phyloP scores from a whole-genome alignment of 1,140 invertebrate genomes.

The roundworm (Caenorhabditis elegans) region DNA sequence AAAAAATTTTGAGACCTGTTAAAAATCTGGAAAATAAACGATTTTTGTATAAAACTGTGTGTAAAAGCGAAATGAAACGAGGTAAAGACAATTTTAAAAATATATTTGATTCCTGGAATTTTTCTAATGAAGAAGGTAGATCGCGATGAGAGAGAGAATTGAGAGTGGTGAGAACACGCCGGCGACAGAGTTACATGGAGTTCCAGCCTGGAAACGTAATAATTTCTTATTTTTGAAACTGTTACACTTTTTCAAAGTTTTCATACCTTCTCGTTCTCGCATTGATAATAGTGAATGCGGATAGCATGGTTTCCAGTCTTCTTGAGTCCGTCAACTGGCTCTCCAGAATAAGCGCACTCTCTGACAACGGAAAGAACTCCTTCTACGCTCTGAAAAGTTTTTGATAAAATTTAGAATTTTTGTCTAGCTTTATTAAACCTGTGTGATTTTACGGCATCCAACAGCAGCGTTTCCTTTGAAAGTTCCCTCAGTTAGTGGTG shows the following conservation, averaged over 20 bases:
- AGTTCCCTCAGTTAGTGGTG: constrained; percentile 13
- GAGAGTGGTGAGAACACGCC: not conserved
- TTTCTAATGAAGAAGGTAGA: constrained; percentile 18
- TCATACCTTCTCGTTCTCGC: constrained; percentile 44
- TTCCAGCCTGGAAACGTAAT: not conserved
- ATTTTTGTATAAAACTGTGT: not conserved
- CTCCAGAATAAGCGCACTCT: constrained; percentile 52
- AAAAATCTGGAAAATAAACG: not conserved
- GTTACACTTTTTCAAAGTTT: too few relatives aligned
- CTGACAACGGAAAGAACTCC: constrained; percentile 42
- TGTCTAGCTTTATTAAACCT: not conserved
- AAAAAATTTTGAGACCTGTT: constrained; percentile 27
- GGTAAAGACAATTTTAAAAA: too few relatives aligned
- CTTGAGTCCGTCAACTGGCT: constrained; percentile 47
- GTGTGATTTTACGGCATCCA: constrained; percentile 51
- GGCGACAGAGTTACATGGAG: not conserved
- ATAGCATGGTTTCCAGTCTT: constrained; percentile 54
- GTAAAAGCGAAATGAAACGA: not conserved
- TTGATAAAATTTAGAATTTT: not conserved
- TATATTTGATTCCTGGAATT: constrained; percentile 23
- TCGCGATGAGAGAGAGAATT: constrained; percentile 13
- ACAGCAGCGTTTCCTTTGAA: constrained; percentile 34
- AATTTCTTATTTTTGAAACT: too few relatives aligned
- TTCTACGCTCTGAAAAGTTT: constrained; percentile 36
- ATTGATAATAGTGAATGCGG: constrained; percentile 49